Evolutionary conservation across 2,113 vertebrate species (phyloP).

Genomic region (Rousettus leschenaultii): DNA sequence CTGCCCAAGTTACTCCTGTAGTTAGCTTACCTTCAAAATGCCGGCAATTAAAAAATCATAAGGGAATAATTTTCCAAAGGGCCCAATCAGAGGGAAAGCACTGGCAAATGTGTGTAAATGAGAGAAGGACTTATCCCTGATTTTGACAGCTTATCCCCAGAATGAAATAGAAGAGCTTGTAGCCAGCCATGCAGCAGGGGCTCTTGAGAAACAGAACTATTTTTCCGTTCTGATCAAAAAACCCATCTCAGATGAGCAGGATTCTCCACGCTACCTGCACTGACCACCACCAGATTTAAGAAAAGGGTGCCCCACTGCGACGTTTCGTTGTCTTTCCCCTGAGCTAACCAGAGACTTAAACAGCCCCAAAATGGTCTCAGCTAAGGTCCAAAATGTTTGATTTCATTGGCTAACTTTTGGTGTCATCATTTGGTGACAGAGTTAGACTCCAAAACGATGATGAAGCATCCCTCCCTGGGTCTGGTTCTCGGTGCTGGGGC

Average conservation of each 20-base stretch:
- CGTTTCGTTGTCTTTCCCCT: not conserved
- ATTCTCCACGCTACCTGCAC: not conserved
- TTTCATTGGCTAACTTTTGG: not conserved
- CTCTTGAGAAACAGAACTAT: not conserved
- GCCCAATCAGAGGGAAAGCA: not conserved
- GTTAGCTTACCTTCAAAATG: slow-evolving; percentile 22
- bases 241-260: not conserved
- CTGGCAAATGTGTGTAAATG: not conserved
- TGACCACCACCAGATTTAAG: not conserved
- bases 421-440: not conserved
- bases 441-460: not conserved
- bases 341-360: not conserved
- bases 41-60: not conserved
- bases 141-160: not conserved
- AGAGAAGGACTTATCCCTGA: not conserved
- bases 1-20: not conserved
- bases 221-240: not conserved
- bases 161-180: not conserved
- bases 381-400: not conserved
- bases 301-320: not conserved
- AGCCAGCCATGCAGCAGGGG: not conserved
- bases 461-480: accelerated
- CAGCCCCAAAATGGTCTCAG: not conserved
- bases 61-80: not conserved
- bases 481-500: not conserved